Evolutionary conservation across 1,140 invertebrate species (phyloP), one percentile per base, ranked within the genome.

Genomic region (Leptinotarsa undecemlineata): DNA sequence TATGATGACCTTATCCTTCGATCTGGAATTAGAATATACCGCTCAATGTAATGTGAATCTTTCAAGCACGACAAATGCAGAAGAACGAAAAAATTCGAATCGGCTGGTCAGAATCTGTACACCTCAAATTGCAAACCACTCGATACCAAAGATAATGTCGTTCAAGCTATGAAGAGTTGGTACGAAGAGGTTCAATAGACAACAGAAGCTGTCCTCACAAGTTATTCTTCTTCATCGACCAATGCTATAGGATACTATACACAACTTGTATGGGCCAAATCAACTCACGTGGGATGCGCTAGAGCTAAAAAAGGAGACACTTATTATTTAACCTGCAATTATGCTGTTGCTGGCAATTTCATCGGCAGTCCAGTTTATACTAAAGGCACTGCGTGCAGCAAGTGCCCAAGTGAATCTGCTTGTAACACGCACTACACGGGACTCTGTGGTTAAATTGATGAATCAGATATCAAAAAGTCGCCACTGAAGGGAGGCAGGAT

Each of bases 251-350:
- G 74, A 26, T 71, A 77, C 26, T 72, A 68, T 42, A 69, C 71
- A 4, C 76, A 77, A 66, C 5, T 76, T 4, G 47, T 76, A 8
- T 78, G 77, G 77, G 71, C 77, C 4, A 61, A 76, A 67, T 74
- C 77, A 6, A 74, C 62, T 48, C 61, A 73, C 21, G 67, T 78
- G 3, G 77, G 77, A 11, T 78, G 77, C 71, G 68, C 74, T 11
- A 47, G 62, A 51, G 26, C 70, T 5, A 19, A 68, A 8, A 63
- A 67, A 4, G 51, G 62, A 20, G 1, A 67, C 26, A 17, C 1
- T 1, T 70, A 21, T 26, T 51, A 26, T 57, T 26, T 77, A 5
- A 60, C 75, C 42, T 78, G 77, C 51, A 78, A 78, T 51, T 78
- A 78, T 20, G 77, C 72, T n/a, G 62, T 71, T 51, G 61, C 42